phyloP scores from a whole-genome alignment of 2,113 vertebrate species.

The Drymodes brunneopygia region DNA sequence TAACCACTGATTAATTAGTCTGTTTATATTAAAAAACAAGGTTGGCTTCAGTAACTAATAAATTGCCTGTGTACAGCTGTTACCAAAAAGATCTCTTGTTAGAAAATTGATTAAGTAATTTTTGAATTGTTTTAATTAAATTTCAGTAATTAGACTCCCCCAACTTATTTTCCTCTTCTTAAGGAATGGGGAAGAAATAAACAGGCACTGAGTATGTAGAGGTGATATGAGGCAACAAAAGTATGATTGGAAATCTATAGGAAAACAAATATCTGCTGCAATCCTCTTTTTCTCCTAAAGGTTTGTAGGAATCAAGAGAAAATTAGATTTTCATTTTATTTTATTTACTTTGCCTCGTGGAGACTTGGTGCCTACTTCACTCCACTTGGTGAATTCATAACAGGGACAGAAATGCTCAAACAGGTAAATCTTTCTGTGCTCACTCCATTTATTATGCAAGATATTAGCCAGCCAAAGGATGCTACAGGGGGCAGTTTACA shows the following conservation, averaged over 20 bases:
- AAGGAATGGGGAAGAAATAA: background rate
- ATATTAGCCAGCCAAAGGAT: background rate
- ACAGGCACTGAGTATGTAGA: background rate
- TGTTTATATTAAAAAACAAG: conserved; percentile 48
- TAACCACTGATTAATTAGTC: conserved; percentile 64
- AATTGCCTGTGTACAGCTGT: conserved; percentile 40
- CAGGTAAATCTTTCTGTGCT: background rate
- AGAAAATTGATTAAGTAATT: conserved; percentile 62
- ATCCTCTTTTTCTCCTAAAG: background rate
- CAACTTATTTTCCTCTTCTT: background rate
- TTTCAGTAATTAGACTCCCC: background rate
- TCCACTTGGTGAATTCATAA: background rate
- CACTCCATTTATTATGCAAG: background rate
- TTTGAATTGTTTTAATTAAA: conserved; percentile 62
- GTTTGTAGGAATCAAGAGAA: background rate
- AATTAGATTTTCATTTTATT: background rate
- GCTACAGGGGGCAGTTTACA: background rate
- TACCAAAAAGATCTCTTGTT: conserved; percentile 47
- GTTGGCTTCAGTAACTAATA: conserved; percentile 39
- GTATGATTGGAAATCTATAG: background rate
- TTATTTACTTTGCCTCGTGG: background rate
- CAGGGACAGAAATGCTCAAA: background rate
- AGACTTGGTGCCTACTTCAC: background rate
- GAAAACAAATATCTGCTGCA: background rate
- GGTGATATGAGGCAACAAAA: background rate